Base-by-base conservation (phyloP, 64 coral and sea anemone genomes). In the Pocillopora verrucosa region DNA sequence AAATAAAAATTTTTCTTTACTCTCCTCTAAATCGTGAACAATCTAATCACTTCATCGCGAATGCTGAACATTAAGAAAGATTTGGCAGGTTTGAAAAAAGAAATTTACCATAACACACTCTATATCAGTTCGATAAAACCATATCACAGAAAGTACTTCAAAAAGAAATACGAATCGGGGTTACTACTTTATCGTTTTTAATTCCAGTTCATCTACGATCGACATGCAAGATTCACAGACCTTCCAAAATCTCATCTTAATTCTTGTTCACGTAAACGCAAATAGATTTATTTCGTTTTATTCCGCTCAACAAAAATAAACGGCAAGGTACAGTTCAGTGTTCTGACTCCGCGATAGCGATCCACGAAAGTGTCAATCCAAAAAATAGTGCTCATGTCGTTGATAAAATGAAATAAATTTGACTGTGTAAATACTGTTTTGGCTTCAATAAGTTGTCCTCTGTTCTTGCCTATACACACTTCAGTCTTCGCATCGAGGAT, bases 41-140 rank as follows among this genome's bases (percentile, higher is more conserved):
- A 85, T 85, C 65, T 85, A 85, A 85, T 85, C 82, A 67, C 72
- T 85, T 72, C 72, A 85, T 85, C 82, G 64, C 22, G 64, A 72
- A 56, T 72, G 62, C 22, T 56, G 82, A 58, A 57, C 61, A 85
- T 72, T 70, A 72, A 72, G 63, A 45, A 69, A 56, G 69, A 72
- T 85, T 85, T 85, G 82, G 67, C 64, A 85, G 82, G 67, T 37
- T 35, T 22, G 63, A 67, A 83, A 65, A 85, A 72, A 72, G 82
- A 85, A 85, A 15, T 85, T 57, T 41, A 72, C 61, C 56, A 62
- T 16, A 45, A 51, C 62, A 67, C 63, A 11, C n/a, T 35, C 11
- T 25, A 34, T 84, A 84, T 84, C 81, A 19, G 34, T 84, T 24
- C 16, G 81, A 85, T 85, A 85, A 85, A 51, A 3, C 80, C 36